Conservation (phyloP, 2,113 vertebrate species). For the Redunca redunca region DNA sequence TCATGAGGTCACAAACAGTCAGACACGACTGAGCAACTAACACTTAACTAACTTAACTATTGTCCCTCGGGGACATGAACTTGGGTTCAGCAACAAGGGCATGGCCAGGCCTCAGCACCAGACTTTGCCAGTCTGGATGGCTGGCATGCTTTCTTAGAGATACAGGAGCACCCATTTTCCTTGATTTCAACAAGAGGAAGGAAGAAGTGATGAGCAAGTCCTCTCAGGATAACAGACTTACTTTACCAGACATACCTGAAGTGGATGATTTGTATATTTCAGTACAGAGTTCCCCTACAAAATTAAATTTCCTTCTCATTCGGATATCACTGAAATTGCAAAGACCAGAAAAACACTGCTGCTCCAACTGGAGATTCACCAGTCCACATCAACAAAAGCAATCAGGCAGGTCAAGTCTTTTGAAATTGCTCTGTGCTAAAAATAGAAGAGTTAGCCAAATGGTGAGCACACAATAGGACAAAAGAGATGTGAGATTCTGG, state of each 20-base stretch:
- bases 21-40: not conserved
- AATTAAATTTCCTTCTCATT: not conserved
- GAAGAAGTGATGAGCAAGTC: not conserved
- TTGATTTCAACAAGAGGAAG: not conserved
- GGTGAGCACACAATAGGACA: not conserved
- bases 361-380: not conserved
- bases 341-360: not conserved
- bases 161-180: rapidly evolving
- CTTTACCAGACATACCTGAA: not conserved
- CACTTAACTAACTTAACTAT: not conserved
- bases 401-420: not conserved
- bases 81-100: not conserved
- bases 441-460: not conserved
- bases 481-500: not conserved
- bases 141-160: not conserved
- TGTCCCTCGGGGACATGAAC: not conserved
- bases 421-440: not conserved
- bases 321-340: not conserved
- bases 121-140: too few relatives aligned
- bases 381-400: not conserved
- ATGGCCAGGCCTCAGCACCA: too few relatives aligned
- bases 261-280: not conserved
- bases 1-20: not conserved
- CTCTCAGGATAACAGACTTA: not conserved
- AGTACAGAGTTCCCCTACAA: not conserved